phyloP scores from a whole-genome alignment of 2,888 invertebrate species.

The Colletes collaris region DNA sequence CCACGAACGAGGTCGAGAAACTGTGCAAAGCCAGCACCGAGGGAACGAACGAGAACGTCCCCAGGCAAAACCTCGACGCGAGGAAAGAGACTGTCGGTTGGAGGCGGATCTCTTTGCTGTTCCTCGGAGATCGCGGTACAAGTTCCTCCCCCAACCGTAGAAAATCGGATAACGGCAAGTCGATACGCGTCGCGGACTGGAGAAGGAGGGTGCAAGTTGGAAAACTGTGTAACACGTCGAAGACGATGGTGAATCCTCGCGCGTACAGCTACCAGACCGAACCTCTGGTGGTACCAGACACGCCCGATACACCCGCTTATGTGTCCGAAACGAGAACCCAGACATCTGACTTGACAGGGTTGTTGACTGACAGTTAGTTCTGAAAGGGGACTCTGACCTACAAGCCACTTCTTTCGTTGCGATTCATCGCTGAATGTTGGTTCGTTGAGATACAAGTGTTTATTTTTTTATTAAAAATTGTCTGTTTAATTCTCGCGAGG shows the following conservation, averaged over 20 bases:
- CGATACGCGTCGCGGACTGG: conserved; percentile 17
- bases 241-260: conserved; percentile 50
- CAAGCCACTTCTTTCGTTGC: background rate
- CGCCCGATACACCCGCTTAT: conserved; percentile 65
- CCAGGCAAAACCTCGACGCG: background rate
- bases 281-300: conserved; percentile 62
- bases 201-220: conserved; percentile 31
- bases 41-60: background rate
- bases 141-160: conserved; percentile 47
- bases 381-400: background rate
- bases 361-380: conserved; percentile 70
- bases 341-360: conserved; percentile 66
- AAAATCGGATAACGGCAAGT: conserved; percentile 27
- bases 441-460: background rate
- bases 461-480: background rate
- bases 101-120: conserved; percentile 44
- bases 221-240: conserved; percentile 50
- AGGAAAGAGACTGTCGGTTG: conserved; percentile 16
- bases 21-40: conserved; percentile 14
- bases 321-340: conserved; percentile 55
- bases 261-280: conserved; percentile 58
- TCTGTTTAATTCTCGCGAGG: too few relatives aligned
- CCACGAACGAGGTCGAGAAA: conserved; percentile 39
- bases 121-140: conserved; percentile 42
- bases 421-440: background rate